These are phyloP conservation scores for Plutomurus gul DNA, from an alignment of 1,140 invertebrate species.

Conservation along the genomic window DNA sequence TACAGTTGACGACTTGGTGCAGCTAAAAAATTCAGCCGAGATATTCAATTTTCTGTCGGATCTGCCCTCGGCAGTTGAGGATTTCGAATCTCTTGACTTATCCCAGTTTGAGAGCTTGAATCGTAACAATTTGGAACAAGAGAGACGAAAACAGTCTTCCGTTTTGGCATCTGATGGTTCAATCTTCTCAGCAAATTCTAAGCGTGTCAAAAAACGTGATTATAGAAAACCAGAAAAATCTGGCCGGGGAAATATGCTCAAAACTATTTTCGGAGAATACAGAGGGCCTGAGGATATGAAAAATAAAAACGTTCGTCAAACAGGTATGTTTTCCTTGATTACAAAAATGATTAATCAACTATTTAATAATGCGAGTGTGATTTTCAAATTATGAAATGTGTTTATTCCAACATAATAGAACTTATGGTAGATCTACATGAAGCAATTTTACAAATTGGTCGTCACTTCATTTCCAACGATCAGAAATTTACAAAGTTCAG, in stretches of 20 bases:
- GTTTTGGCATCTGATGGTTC: conserved; percentile 37
- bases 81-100: conserved; percentile 69
- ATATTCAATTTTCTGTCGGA: conserved; percentile 96
- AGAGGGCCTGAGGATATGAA: conserved; percentile 78
- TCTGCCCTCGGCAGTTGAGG: conserved; percentile 88
- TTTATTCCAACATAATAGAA: conserved; percentile 64
- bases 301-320: conserved; percentile 96
- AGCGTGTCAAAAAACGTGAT: conserved; percentile 78
- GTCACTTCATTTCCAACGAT: conserved; percentile 84
- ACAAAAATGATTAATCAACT: no score
- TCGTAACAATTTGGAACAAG: conserved; percentile 44
- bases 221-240: conserved; percentile 39
- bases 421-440: conserved; percentile 95
- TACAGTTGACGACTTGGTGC: conserved; percentile 75
- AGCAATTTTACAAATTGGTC: conserved; percentile 83
- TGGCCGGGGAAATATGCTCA: conserved; percentile 39
- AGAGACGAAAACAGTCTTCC: conserved; percentile 35
- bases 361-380: not conserved
- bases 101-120: conserved; percentile 39
- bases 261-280: conserved; percentile 72
- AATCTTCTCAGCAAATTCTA: conserved; percentile 57
- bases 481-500: conserved; percentile 72
- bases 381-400: not conserved
- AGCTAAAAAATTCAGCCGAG: conserved; percentile 89
- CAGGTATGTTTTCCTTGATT: conserved; percentile 62